Base-by-base conservation (phyloP, 2,888 invertebrate genomes). In the Gnatocerus cornutus region DNA sequence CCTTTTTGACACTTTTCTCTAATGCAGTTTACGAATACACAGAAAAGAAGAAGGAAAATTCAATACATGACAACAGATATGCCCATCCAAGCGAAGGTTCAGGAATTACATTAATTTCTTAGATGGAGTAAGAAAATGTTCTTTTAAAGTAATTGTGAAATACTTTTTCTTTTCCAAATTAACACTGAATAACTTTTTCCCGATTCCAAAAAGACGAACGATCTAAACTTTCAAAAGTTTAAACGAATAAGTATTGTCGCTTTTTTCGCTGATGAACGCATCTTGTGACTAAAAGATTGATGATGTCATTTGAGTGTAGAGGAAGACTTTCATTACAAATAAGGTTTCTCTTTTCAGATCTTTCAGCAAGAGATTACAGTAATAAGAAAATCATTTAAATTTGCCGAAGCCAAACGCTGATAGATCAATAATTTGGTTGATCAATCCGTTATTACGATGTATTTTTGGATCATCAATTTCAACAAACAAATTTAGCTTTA, bases 31-130 rank as follows among this genome's bases (percentile, higher is more conserved):
- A 46, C 45, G 50, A 50, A 62, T 27, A 39, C 37, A 37, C 50
- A 46, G 45, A 9, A 16, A 50, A 9, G 37, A 50, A 62, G 48
- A 59, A 46, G 13, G 33, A 46, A 62, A 62, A 62, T 62, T 50
- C 50, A 62, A 62, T 62, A 62, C 39, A 29, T 50, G 56, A 41
- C 16, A 56, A 56, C 56, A 39, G 43, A 56, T 56, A 56, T 55
- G 41, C 55, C 2, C 21, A 21, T 21, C 43, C 39, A 33, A 45
- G 29, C 29, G 59, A 58, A 39, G 50, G 37, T 50, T 50, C 50
- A 50, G 21, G 21, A 62, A 48, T 9, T 61, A 27, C 27, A 43
- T 58, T 58, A 58, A 58, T 58, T 58, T 43, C 37, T 12, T 55
- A 16, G 14, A 12, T 7, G 43, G 43, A 43, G 10, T 12, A 13